Evolutionary conservation across 2,888 invertebrate species (phyloP).

Genomic region (Acronicta alni): DNA sequence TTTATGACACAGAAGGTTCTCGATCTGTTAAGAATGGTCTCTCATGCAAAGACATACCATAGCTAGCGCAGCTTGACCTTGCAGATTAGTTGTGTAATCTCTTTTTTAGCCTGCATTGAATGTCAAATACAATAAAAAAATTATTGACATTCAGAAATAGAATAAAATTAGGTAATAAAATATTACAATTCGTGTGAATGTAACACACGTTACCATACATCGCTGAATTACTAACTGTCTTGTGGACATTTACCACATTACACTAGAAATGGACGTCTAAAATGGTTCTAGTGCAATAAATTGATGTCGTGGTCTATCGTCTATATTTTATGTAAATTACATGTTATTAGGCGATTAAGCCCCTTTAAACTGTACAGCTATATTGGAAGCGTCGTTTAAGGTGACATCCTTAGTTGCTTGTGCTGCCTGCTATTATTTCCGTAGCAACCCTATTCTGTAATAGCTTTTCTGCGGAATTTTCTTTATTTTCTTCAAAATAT

Average conservation of each 20-base stretch:
- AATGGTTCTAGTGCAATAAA: neutral
- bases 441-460: constrained; percentile 6
- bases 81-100: no score
- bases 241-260: neutral
- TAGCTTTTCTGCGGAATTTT: neutral
- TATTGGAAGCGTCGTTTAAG: constrained; percentile 20
- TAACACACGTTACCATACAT: no score
- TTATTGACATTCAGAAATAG: neutral
- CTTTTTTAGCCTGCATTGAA: no score
- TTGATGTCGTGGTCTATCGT: constrained; percentile 6
- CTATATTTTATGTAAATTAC: constrained; percentile 61
- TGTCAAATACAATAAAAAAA: neutral
- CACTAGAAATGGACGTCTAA: neutral
- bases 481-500: no score
- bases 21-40: no score
- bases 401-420: constrained; percentile 26
- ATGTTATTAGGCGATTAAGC: constrained; percentile 51
- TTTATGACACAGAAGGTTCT: no score
- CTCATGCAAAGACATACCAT: no score
- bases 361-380: constrained; percentile 37
- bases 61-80: no score
- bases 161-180: neutral
- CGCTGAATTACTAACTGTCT: neutral
- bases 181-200: neutral
- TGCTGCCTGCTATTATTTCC: constrained; percentile 21